These are phyloP conservation scores for Prionchulus punctatus DNA, from an alignment of 2,888 invertebrate genomes.

Conservation along the genomic window DNA sequence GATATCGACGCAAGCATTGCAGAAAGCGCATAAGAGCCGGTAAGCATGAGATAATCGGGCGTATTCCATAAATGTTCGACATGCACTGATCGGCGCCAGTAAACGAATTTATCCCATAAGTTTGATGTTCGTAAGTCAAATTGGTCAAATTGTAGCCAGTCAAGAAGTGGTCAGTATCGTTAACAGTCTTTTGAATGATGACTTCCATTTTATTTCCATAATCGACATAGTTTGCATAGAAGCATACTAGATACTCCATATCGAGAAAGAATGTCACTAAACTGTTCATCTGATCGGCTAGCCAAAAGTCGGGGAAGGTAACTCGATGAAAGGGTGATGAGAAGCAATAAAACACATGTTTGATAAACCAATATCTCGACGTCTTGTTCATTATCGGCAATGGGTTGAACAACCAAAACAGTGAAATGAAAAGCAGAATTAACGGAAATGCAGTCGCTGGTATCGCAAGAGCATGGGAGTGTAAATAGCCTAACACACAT, in stretches of 20 bases:
- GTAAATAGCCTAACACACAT: slow-evolving; percentile 48
- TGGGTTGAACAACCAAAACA: slow-evolving; percentile 71
- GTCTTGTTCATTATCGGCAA: slow-evolving; percentile 72
- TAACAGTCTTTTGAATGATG: neutral
- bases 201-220: slow-evolving; percentile 14
- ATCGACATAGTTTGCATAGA: slow-evolving; percentile 49
- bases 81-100: slow-evolving; percentile 43
- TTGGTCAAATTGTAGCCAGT: neutral
- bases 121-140: neutral
- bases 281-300: slow-evolving; percentile 54
- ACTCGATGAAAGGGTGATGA: slow-evolving; percentile 40
- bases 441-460: slow-evolving; percentile 83
- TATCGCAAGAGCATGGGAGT: slow-evolving; percentile 62
- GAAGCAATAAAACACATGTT: slow-evolving; percentile 51
- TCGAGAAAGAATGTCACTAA: slow-evolving; percentile 73
- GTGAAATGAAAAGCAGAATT: slow-evolving; percentile 54
- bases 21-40: slow-evolving; percentile 97
- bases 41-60: slow-evolving; percentile 70
- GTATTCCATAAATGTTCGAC: slow-evolving; percentile 54
- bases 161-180: neutral
- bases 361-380: slow-evolving; percentile 68
- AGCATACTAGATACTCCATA: slow-evolving; percentile 80
- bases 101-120: slow-evolving; percentile 20
- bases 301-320: slow-evolving; percentile 43
- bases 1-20: slow-evolving; percentile 82